Evolutionary conservation across 2,113 vertebrate species (phyloP).

Genomic region (Vulpes lagopus): DNA sequence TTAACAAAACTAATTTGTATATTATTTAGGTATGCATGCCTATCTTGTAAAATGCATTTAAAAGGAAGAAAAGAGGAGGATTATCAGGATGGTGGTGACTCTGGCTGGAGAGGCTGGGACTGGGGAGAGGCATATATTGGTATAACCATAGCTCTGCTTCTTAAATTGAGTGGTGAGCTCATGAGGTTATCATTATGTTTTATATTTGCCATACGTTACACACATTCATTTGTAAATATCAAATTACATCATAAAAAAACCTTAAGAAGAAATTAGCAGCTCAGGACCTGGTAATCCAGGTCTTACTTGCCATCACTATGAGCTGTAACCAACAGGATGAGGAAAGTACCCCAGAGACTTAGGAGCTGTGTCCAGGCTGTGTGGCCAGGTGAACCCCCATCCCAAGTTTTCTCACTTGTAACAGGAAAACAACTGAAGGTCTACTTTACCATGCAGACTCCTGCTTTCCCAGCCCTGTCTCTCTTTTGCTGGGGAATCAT

Average conservation of each 20-base stretch:
- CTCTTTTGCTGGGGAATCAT: not conserved
- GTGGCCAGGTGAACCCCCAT: not conserved
- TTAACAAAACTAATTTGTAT: not conserved
- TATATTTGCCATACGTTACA: not conserved
- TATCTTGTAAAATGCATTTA: accelerated
- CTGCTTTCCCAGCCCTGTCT: not conserved
- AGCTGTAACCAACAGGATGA: not conserved
- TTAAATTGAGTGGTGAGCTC: not conserved
- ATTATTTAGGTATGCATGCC: accelerated
- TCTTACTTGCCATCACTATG: too few species aligned
- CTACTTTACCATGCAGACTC: accelerated
- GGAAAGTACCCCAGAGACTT: not conserved
- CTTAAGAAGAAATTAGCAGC: not conserved
- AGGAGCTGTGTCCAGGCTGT: not conserved
- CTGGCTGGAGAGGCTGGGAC: not conserved
- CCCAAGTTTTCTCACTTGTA: not conserved
- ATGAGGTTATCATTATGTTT: not conserved
- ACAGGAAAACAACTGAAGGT: not conserved
- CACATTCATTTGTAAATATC: not conserved
- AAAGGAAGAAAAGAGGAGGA: not conserved
- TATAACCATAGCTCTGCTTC: not conserved
- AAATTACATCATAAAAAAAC: not conserved
- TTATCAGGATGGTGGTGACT: not conserved
- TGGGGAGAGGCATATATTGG: not conserved
- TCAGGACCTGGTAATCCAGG: not conserved